Conservation (phyloP, 23 tunicate genomes). For the Styela clava region DNA sequence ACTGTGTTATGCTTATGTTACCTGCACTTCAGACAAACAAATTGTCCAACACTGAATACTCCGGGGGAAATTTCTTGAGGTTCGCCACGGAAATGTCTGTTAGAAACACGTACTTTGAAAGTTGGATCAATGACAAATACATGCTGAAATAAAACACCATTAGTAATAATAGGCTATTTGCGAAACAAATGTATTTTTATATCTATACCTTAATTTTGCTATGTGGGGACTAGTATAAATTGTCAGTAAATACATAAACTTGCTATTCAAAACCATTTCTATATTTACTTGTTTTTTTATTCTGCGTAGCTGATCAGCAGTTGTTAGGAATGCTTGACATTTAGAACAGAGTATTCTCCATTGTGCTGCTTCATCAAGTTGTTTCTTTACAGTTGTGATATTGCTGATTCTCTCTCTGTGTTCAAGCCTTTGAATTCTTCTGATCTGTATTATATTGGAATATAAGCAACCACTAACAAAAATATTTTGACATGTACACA, state of each 20-base stretch:
- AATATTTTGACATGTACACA: too few relatives aligned
- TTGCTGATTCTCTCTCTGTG: slow-evolving; percentile 25
- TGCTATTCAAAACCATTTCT: too few relatives aligned
- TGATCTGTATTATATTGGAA: slow-evolving; percentile 15
- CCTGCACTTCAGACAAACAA: not conserved
- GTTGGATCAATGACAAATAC: slow-evolving; percentile 39
- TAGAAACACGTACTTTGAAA: slow-evolving; percentile 5
- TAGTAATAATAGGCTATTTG: too few relatives aligned
- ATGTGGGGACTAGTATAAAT: too few relatives aligned
- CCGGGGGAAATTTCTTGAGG: slow-evolving; percentile 6
- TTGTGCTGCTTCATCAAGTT: not conserved
- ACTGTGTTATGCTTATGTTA: too few relatives aligned
- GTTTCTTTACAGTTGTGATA: not conserved
- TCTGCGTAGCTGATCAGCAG: slow-evolving; percentile 39
- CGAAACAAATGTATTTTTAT: too few relatives aligned
- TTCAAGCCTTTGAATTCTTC: slow-evolving; percentile 24
- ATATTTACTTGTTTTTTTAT: slow-evolving; percentile 47
- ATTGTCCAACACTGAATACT: not conserved
- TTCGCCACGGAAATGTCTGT: not conserved
- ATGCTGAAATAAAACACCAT: too few relatives aligned
- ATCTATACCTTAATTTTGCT: too few relatives aligned
- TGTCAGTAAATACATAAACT: too few relatives aligned
- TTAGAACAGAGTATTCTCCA: slow-evolving; percentile 35
- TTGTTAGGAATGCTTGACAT: slow-evolving; percentile 36
- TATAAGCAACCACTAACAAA: too few relatives aligned